A percentile compares a stretch with the other conserved stretches of the same genome.
Evolutionary conservation across 2,797 vertebrate genomes (phyloP).

Genomic region (Rhabdophis nuchalis): DNA sequence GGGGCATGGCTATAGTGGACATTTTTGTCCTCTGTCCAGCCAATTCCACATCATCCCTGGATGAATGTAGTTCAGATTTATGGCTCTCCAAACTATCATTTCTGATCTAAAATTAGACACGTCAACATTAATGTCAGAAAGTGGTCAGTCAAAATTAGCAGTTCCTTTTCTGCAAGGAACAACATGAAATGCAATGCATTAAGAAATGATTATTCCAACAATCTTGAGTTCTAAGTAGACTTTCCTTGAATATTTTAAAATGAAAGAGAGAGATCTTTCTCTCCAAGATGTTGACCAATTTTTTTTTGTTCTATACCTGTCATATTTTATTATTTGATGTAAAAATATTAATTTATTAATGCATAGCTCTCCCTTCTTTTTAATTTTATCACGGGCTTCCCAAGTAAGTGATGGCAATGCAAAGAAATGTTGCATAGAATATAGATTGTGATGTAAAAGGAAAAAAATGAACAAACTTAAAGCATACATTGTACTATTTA

Average conservation of each 20-base stretch:
- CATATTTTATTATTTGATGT: slow-evolving; percentile 75
- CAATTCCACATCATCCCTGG: slow-evolving; percentile 59
- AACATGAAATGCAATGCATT: slow-evolving; percentile 52
- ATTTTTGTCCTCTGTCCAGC: slow-evolving; percentile 62
- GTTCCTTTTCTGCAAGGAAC: slow-evolving; percentile 56
- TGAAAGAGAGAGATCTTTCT: slow-evolving; percentile 25
- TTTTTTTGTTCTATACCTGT: slow-evolving; percentile 60
- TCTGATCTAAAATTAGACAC: slow-evolving; percentile 61
- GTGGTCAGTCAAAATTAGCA: slow-evolving; percentile 70
- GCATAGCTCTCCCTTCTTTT: slow-evolving; percentile 65
- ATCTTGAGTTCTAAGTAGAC: slow-evolving; percentile 18
- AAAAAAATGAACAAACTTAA: slow-evolving; percentile 36
- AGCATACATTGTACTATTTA: slow-evolving; percentile 81
- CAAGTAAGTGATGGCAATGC: slow-evolving; percentile 57
- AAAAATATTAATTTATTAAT: slow-evolving; percentile 80
- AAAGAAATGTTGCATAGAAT: slow-evolving; percentile 66
- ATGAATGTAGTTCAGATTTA: slow-evolving; percentile 69
- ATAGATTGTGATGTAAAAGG: slow-evolving; percentile 72
- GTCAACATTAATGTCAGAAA: slow-evolving; percentile 68
- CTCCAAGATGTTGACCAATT: slow-evolving; percentile 56
- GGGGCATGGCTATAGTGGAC: slow-evolving; percentile 58
- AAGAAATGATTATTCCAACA: slow-evolving; percentile 52
- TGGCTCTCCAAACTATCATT: slow-evolving; percentile 59
- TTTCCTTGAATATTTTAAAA: slow-evolving; percentile 45
- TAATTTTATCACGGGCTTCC: slow-evolving; percentile 67